phyloP scores from a whole-genome alignment of 2,113 vertebrate species.

The Hippocampus comes region DNA sequence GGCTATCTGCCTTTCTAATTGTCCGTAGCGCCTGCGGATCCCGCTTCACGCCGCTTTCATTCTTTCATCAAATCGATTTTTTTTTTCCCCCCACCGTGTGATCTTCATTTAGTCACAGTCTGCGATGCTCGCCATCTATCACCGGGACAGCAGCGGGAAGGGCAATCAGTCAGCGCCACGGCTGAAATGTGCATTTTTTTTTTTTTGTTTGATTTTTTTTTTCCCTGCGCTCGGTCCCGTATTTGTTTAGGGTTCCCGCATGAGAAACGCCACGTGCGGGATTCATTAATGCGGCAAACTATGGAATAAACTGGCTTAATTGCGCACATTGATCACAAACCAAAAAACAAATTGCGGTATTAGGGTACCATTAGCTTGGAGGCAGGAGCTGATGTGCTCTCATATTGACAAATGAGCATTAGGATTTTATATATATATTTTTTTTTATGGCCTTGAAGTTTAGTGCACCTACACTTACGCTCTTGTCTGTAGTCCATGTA shows the following conservation, averaged over 20 bases:
- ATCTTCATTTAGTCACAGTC: slow-evolving; percentile 31
- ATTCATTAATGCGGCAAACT: slow-evolving; percentile 8
- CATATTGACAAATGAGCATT: neutral
- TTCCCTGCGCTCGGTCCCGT: neutral
- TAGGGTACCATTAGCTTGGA: neutral
- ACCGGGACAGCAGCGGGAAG: slow-evolving; percentile 24
- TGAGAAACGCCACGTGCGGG: neutral
- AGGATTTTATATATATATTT: neutral
- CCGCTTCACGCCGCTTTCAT: neutral
- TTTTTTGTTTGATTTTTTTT: neutral
- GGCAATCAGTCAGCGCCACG: slow-evolving; percentile 36
- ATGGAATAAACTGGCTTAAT: neutral
- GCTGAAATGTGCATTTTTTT: slow-evolving; percentile 4
- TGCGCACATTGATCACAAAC: neutral
- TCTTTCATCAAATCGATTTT: slow-evolving; percentile 16
- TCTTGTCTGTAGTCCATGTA: too few relatives aligned
- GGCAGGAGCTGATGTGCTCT: neutral
- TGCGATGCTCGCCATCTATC: slow-evolving; percentile 31
- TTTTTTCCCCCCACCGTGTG: slow-evolving; percentile 7
- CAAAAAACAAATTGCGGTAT: slow-evolving; percentile 21
- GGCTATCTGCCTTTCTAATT: neutral
- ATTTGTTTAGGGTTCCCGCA: slow-evolving; percentile 9
- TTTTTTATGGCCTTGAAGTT: slow-evolving; percentile 12
- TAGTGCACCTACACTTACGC: neutral
- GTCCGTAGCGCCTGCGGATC: neutral